These are phyloP conservation scores for Cyclura pinguis DNA, from an alignment of 2,797 vertebrate genomes.

Conservation along the genomic window DNA sequence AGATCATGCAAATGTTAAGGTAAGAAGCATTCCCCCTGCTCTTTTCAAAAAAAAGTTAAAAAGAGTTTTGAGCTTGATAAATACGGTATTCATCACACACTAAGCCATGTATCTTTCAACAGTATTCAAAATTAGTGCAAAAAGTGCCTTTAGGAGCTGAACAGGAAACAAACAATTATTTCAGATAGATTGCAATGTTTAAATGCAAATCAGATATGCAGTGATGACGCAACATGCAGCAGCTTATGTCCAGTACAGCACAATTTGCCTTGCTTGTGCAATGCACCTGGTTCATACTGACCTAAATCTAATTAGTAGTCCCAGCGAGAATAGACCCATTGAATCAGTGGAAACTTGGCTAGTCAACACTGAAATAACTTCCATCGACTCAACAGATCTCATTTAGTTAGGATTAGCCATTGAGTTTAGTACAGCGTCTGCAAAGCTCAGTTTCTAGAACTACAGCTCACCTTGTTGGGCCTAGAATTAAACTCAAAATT, in stretches of 20 bases:
- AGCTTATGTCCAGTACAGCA: neutral
- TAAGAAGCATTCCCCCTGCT: slow-evolving; percentile 42
- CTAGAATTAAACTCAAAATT: neutral
- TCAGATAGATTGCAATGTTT: slow-evolving; percentile 40
- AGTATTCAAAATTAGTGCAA: slow-evolving; percentile 73
- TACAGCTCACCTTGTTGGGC: neutral
- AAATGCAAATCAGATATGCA: slow-evolving; percentile 15
- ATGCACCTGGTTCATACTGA: no score
- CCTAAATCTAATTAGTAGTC: no score
- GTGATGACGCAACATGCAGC: neutral
- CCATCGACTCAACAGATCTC: no score
- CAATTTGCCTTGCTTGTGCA: neutral
- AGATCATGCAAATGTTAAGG: slow-evolving; percentile 61
- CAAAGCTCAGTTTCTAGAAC: neutral
- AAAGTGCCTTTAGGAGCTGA: slow-evolving; percentile 29
- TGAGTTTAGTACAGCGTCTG: no score
- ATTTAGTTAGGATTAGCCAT: no score
- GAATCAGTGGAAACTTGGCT: no score
- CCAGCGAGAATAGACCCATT: no score
- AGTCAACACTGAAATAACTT: no score
- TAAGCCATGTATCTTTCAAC: slow-evolving; percentile 59
- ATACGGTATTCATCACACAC: slow-evolving; percentile 74
- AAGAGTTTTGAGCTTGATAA: slow-evolving; percentile 59
- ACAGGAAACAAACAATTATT: neutral
- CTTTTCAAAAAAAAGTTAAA: neutral